Percentiles rank a stretch among this genome's conserved stretches.
phyloP scores from a whole-genome alignment of 2,888 invertebrate genomes.

The Agriopis aurantiaria region DNA sequence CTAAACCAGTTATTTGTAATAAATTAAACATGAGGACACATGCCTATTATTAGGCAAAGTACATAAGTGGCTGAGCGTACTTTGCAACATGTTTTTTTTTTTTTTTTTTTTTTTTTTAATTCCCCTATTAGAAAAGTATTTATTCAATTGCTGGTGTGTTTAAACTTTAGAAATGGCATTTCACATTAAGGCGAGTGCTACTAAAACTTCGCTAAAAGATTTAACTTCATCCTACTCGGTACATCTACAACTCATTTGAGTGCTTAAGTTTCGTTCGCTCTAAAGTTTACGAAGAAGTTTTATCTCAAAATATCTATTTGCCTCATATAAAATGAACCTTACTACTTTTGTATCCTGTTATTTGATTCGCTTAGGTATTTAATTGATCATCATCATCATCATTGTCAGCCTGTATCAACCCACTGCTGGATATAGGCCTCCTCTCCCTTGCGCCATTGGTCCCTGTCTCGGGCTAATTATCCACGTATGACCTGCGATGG shows the following conservation, averaged over 20 bases:
- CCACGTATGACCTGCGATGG: no score
- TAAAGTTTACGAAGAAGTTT: slow-evolving; percentile 18
- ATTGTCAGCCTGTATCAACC: no score
- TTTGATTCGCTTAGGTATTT: not conserved
- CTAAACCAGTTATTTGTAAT: no score
- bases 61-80: no score
- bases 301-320: slow-evolving; percentile 11
- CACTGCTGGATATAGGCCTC: no score
- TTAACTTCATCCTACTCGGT: slow-evolving; percentile 22
- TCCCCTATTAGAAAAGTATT: not conserved
- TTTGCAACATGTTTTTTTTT: no score
- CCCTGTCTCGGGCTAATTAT: no score
- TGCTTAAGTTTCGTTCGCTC: slow-evolving; percentile 17
- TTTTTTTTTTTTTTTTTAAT: no score
- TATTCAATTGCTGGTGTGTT: slow-evolving; percentile 10
- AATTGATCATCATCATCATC: no score
- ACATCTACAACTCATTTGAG: slow-evolving; percentile 20
- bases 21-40: no score
- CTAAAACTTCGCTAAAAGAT: slow-evolving; percentile 31
- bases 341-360: not conserved
- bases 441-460: no score
- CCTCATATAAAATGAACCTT: not conserved
- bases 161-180: slow-evolving; percentile 22
- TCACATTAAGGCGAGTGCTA: slow-evolving; percentile 32
- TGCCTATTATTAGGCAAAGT: no score